phyloP scores from a whole-genome alignment of 2,888 invertebrate genomes.

The Stramonita haemastoma region DNA sequence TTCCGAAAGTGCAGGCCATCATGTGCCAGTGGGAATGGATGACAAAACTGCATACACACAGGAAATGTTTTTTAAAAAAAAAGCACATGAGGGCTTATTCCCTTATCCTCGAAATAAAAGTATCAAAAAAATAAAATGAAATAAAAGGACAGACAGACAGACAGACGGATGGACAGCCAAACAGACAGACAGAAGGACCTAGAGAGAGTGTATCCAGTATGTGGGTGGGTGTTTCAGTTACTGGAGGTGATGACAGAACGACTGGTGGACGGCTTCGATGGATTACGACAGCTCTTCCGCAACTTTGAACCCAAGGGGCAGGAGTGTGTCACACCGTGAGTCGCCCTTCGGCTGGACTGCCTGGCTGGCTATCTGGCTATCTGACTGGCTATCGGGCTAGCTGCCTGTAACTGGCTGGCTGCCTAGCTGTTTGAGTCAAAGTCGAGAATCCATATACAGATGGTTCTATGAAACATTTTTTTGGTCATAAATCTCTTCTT shows the following conservation, averaged over 20 bases:
- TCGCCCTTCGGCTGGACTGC: neutral
- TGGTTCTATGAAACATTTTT: no score
- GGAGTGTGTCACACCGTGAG: conserved; percentile 66
- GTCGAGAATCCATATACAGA: no score
- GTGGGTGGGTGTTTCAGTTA: conserved; percentile 54
- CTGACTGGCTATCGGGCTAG: neutral
- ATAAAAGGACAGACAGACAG: neutral
- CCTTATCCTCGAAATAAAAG: no score
- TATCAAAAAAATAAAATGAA: neutral
- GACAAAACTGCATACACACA: no score
- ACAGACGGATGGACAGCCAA: no score
- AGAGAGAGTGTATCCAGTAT: neutral
- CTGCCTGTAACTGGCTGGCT: neutral
- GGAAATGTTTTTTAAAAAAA: no score
- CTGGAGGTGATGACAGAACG: conserved; percentile 63
- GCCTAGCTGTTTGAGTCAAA: no score
- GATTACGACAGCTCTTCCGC: conserved; percentile 68
- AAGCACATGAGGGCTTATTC: no score
- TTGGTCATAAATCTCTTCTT: no score
- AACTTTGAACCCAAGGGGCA: conserved; percentile 68
- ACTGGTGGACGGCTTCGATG: conserved; percentile 64
- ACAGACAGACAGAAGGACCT: neutral
- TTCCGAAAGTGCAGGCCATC: no score
- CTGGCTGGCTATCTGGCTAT: no score
- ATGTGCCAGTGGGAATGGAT: no score